These are phyloP conservation scores for Hormaphis cornu DNA, from an alignment of 1,140 invertebrate genomes.

Conservation along the genomic window DNA sequence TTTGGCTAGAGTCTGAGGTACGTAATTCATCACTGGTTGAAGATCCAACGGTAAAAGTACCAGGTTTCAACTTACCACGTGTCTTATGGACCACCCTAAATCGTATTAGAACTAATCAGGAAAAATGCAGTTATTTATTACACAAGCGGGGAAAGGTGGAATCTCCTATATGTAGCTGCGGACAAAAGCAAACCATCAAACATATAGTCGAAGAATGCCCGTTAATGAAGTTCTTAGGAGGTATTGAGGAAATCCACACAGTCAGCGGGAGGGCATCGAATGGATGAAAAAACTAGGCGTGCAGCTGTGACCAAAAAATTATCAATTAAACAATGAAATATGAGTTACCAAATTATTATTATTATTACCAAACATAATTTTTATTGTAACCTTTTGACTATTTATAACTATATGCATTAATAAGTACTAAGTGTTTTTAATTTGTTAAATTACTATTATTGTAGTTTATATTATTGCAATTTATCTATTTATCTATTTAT, in stretches of 20 bases:
- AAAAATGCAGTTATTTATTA: conserved; percentile 10
- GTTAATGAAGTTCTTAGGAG: background rate
- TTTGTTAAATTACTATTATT: background rate
- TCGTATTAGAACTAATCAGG: conserved; percentile 7
- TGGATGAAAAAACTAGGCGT: background rate
- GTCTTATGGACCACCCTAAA: conserved; percentile 20
- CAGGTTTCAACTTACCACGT: conserved; percentile 20
- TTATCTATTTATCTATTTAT: background rate
- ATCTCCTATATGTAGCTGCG: conserved; percentile 4
- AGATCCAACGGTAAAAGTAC: background rate
- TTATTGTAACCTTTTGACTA: background rate
- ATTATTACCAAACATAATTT: background rate
- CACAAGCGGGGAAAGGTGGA: background rate
- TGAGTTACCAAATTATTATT: background rate
- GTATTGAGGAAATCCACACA: background rate
- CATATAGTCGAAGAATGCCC: conserved; percentile 20
- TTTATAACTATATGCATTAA: background rate
- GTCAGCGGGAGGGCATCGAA: background rate
- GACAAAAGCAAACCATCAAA: conserved; percentile 1
- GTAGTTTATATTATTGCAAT: background rate
- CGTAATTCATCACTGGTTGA: background rate
- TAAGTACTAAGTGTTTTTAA: background rate
- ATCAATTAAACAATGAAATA: background rate
- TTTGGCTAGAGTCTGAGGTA: background rate
- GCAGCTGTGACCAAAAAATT: background rate